Conservation (phyloP, 2,113 vertebrate genomes). For the Marmota monax region DNA sequence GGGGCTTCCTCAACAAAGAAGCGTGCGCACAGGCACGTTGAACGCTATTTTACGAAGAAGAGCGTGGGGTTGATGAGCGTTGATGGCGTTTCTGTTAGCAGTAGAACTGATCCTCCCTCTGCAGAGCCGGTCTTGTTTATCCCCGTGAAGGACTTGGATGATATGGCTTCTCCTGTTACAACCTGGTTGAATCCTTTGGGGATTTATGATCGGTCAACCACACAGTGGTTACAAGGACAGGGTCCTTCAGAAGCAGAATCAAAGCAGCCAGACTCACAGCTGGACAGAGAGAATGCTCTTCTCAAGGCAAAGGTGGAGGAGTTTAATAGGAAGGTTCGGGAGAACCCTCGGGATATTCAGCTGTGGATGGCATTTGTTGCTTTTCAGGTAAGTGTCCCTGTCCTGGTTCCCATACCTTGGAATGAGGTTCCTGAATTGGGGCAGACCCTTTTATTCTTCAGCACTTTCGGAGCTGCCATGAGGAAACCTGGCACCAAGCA, state of each 20-base stretch:
- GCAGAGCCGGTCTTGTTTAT: constrained; percentile 85
- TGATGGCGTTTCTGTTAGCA: constrained; percentile 78
- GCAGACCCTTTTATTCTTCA: rapidly evolving
- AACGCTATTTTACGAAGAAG: constrained; percentile 92
- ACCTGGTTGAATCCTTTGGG: constrained; percentile 93
- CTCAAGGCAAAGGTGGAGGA: constrained; percentile 92
- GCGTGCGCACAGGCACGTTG: constrained; percentile 77
- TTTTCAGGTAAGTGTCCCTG: constrained; percentile 91
- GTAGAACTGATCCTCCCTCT: background rate
- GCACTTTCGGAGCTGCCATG: background rate
- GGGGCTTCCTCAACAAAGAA: constrained; percentile 87
- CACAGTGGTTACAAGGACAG: constrained; percentile 94
- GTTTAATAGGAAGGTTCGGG: constrained; percentile 94
- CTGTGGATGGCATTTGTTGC: constrained; percentile 95
- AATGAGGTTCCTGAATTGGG: rapidly evolving
- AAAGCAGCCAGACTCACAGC: constrained; percentile 70
- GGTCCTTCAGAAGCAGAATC: constrained; percentile 83
- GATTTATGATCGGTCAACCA: constrained; percentile 93
- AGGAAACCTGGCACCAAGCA: background rate
- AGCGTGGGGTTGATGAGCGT: constrained; percentile 86
- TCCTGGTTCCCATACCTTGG: background rate
- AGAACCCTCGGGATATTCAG: constrained; percentile 92
- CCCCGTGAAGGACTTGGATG: constrained; percentile 81
- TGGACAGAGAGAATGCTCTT: constrained; percentile 44
- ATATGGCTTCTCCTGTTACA: constrained; percentile 36